Percentiles rank a stretch among this genome's conserved stretches.
These are phyloP conservation scores for Emys orbicularis DNA, from an alignment of 2,797 vertebrate species.

Conservation along the genomic window DNA sequence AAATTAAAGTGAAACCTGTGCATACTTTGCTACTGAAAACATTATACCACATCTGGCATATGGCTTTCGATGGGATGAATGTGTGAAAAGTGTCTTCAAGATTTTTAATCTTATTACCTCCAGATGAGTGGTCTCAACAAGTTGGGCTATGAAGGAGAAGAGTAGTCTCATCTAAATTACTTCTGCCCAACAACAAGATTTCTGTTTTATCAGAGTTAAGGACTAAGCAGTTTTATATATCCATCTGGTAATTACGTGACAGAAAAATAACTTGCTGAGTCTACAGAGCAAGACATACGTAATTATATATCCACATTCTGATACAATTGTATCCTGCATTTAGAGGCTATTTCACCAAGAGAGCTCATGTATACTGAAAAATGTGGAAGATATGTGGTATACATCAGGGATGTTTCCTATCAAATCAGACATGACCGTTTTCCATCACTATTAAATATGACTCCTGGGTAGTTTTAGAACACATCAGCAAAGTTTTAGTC, in stretches of 20 bases:
- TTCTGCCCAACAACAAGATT: not conserved
- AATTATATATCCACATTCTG: not conserved
- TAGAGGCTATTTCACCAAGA: not conserved
- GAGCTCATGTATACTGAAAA: not conserved
- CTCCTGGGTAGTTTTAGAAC: not conserved
- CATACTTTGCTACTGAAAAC: not conserved
- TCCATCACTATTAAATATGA: not conserved
- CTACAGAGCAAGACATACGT: not conserved
- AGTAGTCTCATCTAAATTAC: not conserved
- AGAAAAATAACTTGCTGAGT: not conserved
- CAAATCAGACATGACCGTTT: not conserved
- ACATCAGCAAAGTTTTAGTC: not conserved
- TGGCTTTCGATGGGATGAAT: rapidly evolving
- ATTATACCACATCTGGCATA: rapidly evolving
- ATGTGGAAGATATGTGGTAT: not conserved
- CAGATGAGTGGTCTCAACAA: not conserved
- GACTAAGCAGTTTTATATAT: not conserved
- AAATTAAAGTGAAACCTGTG: not conserved
- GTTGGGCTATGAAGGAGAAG: not conserved
- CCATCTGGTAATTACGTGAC: not conserved
- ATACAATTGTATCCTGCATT: not conserved
- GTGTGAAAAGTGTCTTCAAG: not conserved
- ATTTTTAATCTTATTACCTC: not conserved
- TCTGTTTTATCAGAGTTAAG: not conserved
- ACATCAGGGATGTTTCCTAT: not conserved